phyloP scores from a whole-genome alignment of 2,113 vertebrate species.

The Larimichthys polyactis region DNA sequence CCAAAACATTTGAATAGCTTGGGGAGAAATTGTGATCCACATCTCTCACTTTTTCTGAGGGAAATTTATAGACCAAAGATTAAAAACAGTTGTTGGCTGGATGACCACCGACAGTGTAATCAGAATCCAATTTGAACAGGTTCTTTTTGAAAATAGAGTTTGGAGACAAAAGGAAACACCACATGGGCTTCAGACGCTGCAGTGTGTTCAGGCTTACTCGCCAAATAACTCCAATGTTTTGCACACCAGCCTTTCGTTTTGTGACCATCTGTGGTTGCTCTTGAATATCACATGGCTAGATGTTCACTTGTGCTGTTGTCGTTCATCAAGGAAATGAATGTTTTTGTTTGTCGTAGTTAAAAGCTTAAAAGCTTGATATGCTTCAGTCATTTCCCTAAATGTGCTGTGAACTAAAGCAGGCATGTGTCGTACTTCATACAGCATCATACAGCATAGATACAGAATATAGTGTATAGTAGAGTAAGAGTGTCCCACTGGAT shows the following conservation, averaged over 20 bases:
- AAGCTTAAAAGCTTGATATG: slow-evolving; percentile 2
- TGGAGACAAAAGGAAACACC: slow-evolving; percentile 39
- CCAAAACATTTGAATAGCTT: not conserved
- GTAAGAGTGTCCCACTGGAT: not conserved
- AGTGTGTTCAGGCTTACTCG: slow-evolving; percentile 24
- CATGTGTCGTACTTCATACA: not conserved
- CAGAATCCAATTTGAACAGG: slow-evolving; percentile 31
- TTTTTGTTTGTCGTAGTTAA: slow-evolving; percentile 12
- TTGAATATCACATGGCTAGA: not conserved
- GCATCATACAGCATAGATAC: too few species aligned
- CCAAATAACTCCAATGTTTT: slow-evolving; percentile 13
- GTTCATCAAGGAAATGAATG: not conserved
- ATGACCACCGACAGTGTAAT: not conserved
- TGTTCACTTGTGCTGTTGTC: not conserved
- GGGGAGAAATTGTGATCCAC: not conserved
- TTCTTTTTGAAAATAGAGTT: slow-evolving; percentile 27
- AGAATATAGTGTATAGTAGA: too few species aligned
- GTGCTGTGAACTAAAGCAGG: not conserved
- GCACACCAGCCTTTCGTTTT: slow-evolving; percentile 34
- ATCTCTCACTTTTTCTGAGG: not conserved
- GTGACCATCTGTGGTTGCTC: slow-evolving; percentile 38
- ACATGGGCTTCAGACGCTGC: slow-evolving; percentile 38
- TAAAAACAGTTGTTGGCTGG: not conserved
- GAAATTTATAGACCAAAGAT: not conserved
- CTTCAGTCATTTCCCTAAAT: not conserved